These are phyloP conservation scores for Drosophila fuyamai DNA, from an alignment of 1,140 invertebrate genomes.

Conservation along the genomic window DNA sequence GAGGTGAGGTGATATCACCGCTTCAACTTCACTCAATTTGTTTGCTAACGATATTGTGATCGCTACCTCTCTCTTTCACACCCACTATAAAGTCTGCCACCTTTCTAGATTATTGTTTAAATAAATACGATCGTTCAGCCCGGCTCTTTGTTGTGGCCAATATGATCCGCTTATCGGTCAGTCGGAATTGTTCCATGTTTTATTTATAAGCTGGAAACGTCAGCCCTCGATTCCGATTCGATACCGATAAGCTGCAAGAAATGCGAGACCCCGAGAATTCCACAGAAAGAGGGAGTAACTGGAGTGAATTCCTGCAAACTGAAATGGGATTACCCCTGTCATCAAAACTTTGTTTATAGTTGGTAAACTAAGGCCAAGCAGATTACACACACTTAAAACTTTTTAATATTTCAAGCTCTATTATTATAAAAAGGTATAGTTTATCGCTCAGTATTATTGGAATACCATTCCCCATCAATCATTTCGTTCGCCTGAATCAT, in stretches of 20 bases:
- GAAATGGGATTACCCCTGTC: not conserved
- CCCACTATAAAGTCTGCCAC: constrained; percentile 5
- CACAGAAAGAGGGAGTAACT: constrained; percentile 1
- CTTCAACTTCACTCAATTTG: constrained; percentile 47
- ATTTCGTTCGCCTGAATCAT: constrained; percentile 7
- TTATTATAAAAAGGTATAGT: no score
- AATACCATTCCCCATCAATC: not conserved
- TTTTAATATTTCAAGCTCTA: no score
- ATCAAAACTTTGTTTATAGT: constrained; percentile 1
- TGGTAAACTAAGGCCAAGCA: not conserved
- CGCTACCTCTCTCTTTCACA: constrained; percentile 1
- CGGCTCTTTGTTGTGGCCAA: constrained; percentile 15
- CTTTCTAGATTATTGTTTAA: constrained; percentile 39
- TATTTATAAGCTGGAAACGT: constrained; percentile 42
- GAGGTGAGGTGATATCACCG: constrained; percentile 71
- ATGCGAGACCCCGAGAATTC: not conserved
- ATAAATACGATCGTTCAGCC: constrained; percentile 17
- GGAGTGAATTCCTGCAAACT: constrained; percentile 6
- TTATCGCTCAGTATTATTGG: no score
- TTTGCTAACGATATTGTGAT: constrained; percentile 56
- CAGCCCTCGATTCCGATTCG: constrained; percentile 24
- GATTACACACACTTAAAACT: no score
- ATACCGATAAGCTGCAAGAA: constrained; percentile 12
- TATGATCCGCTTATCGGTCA: constrained; percentile 48
- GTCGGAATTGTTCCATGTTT: constrained; percentile 23